Conservation (phyloP, 2,113 vertebrate species). For the Tachycineta bicolor region DNA sequence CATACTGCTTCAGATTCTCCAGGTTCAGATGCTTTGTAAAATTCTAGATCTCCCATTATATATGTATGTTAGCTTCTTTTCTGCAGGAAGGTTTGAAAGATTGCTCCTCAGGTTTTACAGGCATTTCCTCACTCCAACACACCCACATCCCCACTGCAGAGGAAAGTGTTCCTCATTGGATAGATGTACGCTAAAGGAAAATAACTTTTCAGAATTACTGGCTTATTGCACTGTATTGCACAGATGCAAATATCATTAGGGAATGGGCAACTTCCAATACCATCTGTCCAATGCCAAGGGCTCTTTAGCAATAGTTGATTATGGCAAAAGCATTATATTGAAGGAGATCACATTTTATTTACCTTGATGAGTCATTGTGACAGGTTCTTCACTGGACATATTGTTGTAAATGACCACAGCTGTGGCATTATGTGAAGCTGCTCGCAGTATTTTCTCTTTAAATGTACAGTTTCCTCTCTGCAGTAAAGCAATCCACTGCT, state of each 20-base stretch:
- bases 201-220: not conserved
- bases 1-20: not conserved
- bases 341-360: slow-evolving; percentile 20
- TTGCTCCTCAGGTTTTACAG: not conserved
- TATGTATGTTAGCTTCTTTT: not conserved
- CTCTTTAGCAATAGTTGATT: not conserved
- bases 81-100: not conserved
- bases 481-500: slow-evolving; percentile 94
- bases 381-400: slow-evolving; percentile 88
- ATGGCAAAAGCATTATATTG: not conserved
- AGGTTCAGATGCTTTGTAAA: not conserved
- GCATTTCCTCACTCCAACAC: not conserved
- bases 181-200: not conserved
- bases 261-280: not conserved
- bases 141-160: not conserved
- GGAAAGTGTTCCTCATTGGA: not conserved
- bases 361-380: slow-evolving; percentile 98
- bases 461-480: slow-evolving; percentile 97
- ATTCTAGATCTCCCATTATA: not conserved
- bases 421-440: slow-evolving; percentile 89
- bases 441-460: slow-evolving; percentile 94
- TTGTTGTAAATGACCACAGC: slow-evolving; percentile 98
- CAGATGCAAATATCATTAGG: not conserved
- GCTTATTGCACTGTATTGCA: not conserved
- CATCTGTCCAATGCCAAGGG: not conserved